These are phyloP conservation scores for Pyralis farinalis DNA, from an alignment of 2,888 invertebrate genomes.

Conservation along the genomic window DNA sequence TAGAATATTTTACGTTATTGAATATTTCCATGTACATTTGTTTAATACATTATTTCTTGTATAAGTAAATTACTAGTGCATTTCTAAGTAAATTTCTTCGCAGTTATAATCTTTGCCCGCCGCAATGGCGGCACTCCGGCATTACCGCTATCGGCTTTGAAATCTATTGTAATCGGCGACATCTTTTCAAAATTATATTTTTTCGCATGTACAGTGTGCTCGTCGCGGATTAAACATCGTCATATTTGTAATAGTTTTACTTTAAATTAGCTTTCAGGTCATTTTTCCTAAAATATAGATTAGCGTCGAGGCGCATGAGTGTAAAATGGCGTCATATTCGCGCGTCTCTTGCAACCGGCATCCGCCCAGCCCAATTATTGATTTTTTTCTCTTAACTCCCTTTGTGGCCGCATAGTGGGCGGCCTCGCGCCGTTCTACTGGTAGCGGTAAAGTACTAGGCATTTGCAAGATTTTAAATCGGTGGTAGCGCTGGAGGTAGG, in stretches of 20 bases:
- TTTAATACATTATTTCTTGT: slow-evolving; percentile 9
- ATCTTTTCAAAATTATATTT: slow-evolving; percentile 69
- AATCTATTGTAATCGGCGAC: slow-evolving; percentile 64
- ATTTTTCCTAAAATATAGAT: slow-evolving; percentile 50
- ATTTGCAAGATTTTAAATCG: slow-evolving; percentile 77
- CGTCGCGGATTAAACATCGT: slow-evolving; percentile 51
- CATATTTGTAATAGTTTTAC: slow-evolving; percentile 63
- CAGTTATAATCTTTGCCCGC: slow-evolving; percentile 45
- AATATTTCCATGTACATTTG: too few species aligned
- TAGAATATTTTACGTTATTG: too few species aligned
- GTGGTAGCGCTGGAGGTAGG: slow-evolving; percentile 50
- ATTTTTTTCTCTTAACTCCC: slow-evolving; percentile 39
- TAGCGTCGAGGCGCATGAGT: slow-evolving; percentile 63
- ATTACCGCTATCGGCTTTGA: slow-evolving; percentile 55
- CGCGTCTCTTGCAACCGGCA: slow-evolving; percentile 70
- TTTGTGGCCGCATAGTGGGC: slow-evolving; percentile 35
- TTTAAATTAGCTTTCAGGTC: slow-evolving; percentile 64
- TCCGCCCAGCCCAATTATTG: slow-evolving; percentile 63
- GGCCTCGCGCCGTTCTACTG: slow-evolving; percentile 25
- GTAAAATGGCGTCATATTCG: slow-evolving; percentile 77
- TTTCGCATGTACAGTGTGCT: slow-evolving; percentile 60
- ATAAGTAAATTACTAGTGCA: slow-evolving; percentile 27
- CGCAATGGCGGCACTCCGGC: slow-evolving; percentile 74
- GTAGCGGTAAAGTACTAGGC: slow-evolving; percentile 36
- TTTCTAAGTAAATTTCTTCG: slow-evolving; percentile 38